These are phyloP conservation scores for Agelas oroides DNA, from an alignment of 37 sponge, comb jelly and placozoan genomes.

Conservation along the genomic window DNA sequence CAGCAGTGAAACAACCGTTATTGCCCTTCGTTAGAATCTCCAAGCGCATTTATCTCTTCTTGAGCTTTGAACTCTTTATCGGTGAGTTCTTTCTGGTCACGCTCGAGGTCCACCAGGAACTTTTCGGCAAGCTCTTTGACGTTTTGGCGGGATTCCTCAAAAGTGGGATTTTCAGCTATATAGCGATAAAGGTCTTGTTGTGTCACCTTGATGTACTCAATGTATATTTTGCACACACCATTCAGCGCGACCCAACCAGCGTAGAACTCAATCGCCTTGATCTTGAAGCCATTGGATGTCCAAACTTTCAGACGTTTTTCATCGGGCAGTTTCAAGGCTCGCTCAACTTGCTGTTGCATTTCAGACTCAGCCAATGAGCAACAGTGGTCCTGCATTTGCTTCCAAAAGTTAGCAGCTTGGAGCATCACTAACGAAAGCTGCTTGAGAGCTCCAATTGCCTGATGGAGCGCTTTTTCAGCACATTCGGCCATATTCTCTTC, in stretches of 20 bases:
- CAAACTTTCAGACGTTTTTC: slow-evolving; percentile 51
- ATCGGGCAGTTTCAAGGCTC: slow-evolving; percentile 38
- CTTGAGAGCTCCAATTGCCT: slow-evolving; percentile 61
- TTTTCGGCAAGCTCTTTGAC: slow-evolving; percentile 29
- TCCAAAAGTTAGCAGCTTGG: slow-evolving; percentile 72
- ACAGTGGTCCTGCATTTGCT: slow-evolving; percentile 67
- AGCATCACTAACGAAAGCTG: slow-evolving; percentile 70
- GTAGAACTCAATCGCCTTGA: slow-evolving; percentile 48
- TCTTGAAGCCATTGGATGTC: slow-evolving; percentile 45
- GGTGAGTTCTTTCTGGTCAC: too few relatives aligned
- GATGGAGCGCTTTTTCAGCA: slow-evolving; percentile 54
- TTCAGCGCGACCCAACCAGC: slow-evolving; percentile 75
- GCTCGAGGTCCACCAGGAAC: background rate
- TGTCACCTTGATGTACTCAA: slow-evolving; percentile 54
- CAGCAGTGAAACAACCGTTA: too few relatives aligned
- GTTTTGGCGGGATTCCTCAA: slow-evolving; percentile 38
- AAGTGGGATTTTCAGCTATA: slow-evolving; percentile 58
- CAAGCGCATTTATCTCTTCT: too few relatives aligned
- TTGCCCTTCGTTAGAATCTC: too few relatives aligned
- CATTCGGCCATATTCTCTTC: slow-evolving; percentile 35
- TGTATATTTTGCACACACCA: slow-evolving; percentile 46
- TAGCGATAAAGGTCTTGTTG: slow-evolving; percentile 64
- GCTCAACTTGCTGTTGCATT: slow-evolving; percentile 37
- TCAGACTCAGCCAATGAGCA: slow-evolving; percentile 11
- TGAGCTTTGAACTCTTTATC: too few relatives aligned